Percentiles rank a stretch among this genome's conserved stretches.
phyloP scores from a whole-genome alignment of 2,888 invertebrate genomes.

The Nesidiocoris tenuis region DNA sequence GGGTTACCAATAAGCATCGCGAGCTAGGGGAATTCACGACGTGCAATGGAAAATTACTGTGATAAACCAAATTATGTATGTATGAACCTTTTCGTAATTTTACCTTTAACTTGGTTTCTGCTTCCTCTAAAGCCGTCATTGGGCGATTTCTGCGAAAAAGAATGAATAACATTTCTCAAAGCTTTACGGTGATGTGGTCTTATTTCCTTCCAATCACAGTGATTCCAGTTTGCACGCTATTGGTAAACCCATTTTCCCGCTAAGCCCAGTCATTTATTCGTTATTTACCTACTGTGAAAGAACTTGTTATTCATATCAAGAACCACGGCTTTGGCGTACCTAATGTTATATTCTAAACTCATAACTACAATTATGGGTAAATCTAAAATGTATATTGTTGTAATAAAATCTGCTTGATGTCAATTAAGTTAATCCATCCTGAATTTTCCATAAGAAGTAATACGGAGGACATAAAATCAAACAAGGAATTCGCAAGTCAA shows the following conservation, averaged over 20 bases:
- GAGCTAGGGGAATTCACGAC: slow-evolving; percentile 36
- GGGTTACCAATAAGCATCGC: slow-evolving; percentile 43
- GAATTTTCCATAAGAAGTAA: neutral
- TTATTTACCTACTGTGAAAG: neutral
- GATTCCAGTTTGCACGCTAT: slow-evolving; percentile 26
- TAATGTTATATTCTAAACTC: slow-evolving; percentile 25
- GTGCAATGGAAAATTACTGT: slow-evolving; percentile 41
- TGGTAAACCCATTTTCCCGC: slow-evolving; percentile 34
- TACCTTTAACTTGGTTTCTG: neutral
- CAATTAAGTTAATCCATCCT: neutral
- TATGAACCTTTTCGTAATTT: slow-evolving; percentile 29
- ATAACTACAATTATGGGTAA: slow-evolving; percentile 1
- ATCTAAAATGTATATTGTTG: slow-evolving; percentile 25
- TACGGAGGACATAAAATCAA: too few species aligned
- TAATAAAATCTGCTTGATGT: slow-evolving; percentile 40
- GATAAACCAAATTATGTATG: slow-evolving; percentile 40
- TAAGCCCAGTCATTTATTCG: neutral
- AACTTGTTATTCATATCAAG: neutral
- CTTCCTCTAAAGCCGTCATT: neutral
- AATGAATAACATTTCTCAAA: neutral
- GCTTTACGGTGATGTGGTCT: neutral
- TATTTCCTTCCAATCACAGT: slow-evolving; percentile 22
- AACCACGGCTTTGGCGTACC: neutral
- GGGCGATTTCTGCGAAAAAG: neutral
- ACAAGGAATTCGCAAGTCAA: too few species aligned